phyloP scores from a whole-genome alignment of 2,113 vertebrate genomes.

The Condylura cristata region DNA sequence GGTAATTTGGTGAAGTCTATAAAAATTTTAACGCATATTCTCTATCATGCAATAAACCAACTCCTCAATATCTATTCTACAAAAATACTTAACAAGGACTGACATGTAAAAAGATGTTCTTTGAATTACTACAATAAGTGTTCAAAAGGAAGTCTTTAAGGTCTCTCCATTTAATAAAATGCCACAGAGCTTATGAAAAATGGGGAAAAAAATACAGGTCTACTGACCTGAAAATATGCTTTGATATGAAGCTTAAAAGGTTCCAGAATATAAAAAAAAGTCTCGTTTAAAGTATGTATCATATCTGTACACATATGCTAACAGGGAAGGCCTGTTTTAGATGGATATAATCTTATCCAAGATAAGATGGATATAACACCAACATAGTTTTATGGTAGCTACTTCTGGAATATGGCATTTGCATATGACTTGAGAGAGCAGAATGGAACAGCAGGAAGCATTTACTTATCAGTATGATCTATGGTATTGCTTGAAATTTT shows the following conservation, averaged over 20 bases:
- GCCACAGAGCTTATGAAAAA: background rate
- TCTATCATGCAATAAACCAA: background rate
- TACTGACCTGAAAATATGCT: background rate
- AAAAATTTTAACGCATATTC: background rate
- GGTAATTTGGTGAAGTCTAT: background rate
- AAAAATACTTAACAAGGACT: constrained; percentile 32
- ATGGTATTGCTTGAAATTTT: background rate
- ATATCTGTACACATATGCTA: background rate
- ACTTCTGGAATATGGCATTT: background rate
- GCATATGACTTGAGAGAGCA: background rate
- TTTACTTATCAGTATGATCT: background rate
- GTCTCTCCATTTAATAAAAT: background rate
- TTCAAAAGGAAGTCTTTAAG: background rate
- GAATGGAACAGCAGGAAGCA: background rate
- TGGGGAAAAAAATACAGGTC: background rate
- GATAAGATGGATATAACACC: too few relatives aligned
- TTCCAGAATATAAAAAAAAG: background rate
- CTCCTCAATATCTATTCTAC: background rate
- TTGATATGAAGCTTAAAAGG: background rate
- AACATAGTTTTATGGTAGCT: background rate
- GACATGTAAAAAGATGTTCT: background rate
- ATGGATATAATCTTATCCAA: background rate
- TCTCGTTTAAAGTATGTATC: background rate
- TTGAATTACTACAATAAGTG: background rate
- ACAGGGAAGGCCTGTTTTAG: too few relatives aligned